These are phyloP conservation scores for Madoqua kirkii DNA, from an alignment of 2,113 vertebrate species.

Conservation along the genomic window DNA sequence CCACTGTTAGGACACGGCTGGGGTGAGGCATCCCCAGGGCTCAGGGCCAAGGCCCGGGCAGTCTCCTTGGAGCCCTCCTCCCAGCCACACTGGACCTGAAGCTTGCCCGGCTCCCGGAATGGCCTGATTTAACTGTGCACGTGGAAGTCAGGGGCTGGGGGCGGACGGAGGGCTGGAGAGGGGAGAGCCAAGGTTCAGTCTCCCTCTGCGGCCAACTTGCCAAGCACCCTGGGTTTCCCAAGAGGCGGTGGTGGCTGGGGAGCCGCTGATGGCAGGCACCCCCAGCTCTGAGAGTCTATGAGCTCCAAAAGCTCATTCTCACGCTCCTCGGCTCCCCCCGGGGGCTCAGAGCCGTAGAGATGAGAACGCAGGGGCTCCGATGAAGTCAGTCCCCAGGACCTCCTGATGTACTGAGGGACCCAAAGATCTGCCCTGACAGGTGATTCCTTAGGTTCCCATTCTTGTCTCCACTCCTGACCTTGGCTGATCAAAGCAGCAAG, in stretches of 20 bases:
- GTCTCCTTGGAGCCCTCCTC: not conserved
- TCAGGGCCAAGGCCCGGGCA: not conserved
- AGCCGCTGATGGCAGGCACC: not conserved
- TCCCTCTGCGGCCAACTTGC: not conserved
- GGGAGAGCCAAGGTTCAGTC: not conserved
- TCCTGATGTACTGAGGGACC: too few species aligned
- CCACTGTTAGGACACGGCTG: not conserved
- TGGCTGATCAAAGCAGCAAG: not conserved
- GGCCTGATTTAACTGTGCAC: not conserved
- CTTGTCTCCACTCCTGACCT: not conserved
- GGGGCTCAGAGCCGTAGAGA: not conserved
- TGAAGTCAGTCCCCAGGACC: not conserved
- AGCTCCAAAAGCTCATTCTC: not conserved
- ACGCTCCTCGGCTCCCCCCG: rapidly evolving
- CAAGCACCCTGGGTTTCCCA: not conserved
- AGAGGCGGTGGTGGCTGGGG: not conserved
- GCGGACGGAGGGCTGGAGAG: not conserved
- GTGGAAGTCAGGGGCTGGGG: not conserved
- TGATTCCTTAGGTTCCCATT: not conserved
- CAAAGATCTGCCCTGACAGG: not conserved
- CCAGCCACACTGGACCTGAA: not conserved
- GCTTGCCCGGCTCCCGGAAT: not conserved
- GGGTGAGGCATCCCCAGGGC: not conserved
- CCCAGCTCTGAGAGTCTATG: not conserved
- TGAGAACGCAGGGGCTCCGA: too few species aligned